Evolutionary conservation across 2,797 vertebrate genomes (phyloP).

Genomic region (Sphenopsis melanotis): DNA sequence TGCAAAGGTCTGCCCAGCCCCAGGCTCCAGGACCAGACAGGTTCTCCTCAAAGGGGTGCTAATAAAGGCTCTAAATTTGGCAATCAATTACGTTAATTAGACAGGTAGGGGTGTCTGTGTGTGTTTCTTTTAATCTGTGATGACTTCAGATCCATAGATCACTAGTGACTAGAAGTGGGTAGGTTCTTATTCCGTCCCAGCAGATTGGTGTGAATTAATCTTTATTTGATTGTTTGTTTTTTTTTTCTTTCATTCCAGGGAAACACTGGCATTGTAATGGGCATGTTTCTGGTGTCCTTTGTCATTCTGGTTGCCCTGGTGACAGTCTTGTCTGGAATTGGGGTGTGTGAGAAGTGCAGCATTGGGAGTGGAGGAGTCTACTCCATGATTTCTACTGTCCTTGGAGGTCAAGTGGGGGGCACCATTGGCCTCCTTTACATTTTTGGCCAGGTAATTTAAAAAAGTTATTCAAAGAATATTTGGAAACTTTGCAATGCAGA

Average conservation of each 20-base stretch:
- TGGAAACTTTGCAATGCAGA: neutral
- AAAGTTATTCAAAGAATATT: neutral
- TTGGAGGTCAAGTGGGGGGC: conserved; percentile 88
- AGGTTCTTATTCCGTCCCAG: neutral
- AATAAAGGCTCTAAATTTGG: neutral
- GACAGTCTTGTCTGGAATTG: conserved; percentile 92
- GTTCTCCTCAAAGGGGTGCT: neutral
- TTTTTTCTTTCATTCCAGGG: conserved; percentile 75
- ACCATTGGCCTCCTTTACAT: conserved; percentile 93
- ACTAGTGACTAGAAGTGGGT: neutral
- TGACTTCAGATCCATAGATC: neutral
- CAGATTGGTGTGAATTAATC: neutral
- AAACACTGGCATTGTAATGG: conserved; percentile 90
- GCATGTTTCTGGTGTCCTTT: conserved; percentile 90
- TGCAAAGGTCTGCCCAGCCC: neutral
- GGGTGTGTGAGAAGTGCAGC: conserved; percentile 85
- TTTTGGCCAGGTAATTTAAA: conserved; percentile 88
- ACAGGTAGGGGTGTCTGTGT: neutral
- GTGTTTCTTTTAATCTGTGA: neutral
- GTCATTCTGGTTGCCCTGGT: conserved; percentile 89
- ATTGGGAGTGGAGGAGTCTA: conserved; percentile 90
- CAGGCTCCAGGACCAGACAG: neutral
- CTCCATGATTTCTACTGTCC: conserved; percentile 92
- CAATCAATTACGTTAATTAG: neutral
- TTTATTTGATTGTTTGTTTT: neutral